Conservation (phyloP, 2,888 invertebrate genomes). For the Amphipyra tragopoginis region DNA sequence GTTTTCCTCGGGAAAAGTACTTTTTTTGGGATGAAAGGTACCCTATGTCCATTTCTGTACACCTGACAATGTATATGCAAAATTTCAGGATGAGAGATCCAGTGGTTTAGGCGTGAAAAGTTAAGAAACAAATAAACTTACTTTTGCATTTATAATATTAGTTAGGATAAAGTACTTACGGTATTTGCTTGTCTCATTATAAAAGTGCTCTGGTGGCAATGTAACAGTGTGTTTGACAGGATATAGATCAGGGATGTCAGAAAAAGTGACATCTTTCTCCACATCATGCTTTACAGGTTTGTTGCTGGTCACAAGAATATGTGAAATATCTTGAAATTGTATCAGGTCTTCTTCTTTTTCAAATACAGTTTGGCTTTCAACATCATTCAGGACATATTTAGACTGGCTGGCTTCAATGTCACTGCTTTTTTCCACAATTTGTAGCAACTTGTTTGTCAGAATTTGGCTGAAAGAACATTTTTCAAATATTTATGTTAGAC, state of each 20-base stretch:
- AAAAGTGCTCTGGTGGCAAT: conserved; percentile 91
- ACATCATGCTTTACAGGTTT: conserved; percentile 90
- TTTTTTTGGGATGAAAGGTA: no score
- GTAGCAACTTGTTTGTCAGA: conserved; percentile 91
- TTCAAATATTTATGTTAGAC: neutral
- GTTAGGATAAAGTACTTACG: conserved; percentile 90
- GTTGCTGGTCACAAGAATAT: conserved; percentile 92
- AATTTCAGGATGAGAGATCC: no score
- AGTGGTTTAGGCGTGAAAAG: no score
- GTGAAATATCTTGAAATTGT: conserved; percentile 91
- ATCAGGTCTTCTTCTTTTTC: conserved; percentile 91
- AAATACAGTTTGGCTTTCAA: conserved; percentile 89
- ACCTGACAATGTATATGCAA: no score
- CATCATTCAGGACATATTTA: conserved; percentile 90
- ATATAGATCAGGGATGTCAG: conserved; percentile 92
- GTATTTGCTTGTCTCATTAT: conserved; percentile 90
- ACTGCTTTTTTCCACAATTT: conserved; percentile 92
- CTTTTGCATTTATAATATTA: no score
- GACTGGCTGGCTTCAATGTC: conserved; percentile 88
- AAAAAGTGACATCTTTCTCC: conserved; percentile 85
- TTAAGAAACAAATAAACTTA: no score
- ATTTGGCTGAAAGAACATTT: conserved; percentile 89
- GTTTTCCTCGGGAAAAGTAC: no score
- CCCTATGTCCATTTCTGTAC: no score
- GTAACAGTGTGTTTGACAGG: conserved; percentile 94